phyloP scores from a whole-genome alignment of 2,888 invertebrate genomes.

The Empis livida region DNA sequence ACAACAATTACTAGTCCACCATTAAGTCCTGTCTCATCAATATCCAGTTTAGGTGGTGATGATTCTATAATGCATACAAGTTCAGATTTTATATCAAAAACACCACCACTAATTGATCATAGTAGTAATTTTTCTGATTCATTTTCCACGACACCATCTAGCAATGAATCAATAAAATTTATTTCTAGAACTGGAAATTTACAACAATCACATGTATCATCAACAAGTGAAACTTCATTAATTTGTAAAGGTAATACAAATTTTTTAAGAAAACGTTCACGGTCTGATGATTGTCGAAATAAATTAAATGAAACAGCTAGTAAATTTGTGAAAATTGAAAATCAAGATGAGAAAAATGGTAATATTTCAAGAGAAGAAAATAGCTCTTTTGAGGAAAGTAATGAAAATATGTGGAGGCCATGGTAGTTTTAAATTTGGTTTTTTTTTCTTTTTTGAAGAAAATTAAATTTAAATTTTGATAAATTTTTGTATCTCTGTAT shows the following conservation, averaged over 20 bases:
- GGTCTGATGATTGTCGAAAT: conserved; percentile 20
- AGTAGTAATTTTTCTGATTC: conserved; percentile 25
- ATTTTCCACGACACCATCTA: conserved; percentile 43
- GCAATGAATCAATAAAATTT: conserved; percentile 44
- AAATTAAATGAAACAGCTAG: conserved; percentile 22
- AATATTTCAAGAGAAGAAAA: conserved; percentile 14
- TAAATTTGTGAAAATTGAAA: conserved; percentile 17
- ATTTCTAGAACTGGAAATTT: conserved; percentile 36
- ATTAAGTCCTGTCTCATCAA: conserved; percentile 56
- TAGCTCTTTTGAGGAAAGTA: conserved; percentile 23
- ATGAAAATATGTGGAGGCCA: conserved; percentile 44
- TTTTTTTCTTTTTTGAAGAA: no score
- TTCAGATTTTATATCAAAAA: conserved; percentile 41
- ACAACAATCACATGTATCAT: conserved; percentile 40
- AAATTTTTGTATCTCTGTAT: no score
- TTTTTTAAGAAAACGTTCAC: conserved; percentile 14
- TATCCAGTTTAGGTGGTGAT: conserved; percentile 50
- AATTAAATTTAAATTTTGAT: no score
- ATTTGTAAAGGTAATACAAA: not conserved
- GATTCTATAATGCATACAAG: conserved; percentile 39
- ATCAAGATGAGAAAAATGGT: conserved; percentile 5
- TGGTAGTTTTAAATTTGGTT: no score
- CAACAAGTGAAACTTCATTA: conserved; percentile 38
- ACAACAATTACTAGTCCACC: conserved; percentile 46
- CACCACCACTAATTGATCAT: conserved; percentile 34